Evolutionary conservation across 2,888 invertebrate genomes (phyloP).

Genomic region (Drosophila fungiperda): DNA sequence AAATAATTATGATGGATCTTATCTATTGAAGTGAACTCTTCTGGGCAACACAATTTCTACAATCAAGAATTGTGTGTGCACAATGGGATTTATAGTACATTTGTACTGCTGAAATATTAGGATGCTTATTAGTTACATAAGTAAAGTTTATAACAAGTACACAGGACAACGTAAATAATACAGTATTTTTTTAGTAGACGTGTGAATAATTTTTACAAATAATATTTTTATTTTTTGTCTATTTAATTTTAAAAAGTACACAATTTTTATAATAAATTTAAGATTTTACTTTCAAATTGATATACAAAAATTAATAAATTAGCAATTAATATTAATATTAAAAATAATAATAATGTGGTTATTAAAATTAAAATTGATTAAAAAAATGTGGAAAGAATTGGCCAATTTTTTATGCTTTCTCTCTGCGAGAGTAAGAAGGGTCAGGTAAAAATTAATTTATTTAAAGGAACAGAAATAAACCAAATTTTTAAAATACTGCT

Average conservation of each 20-base stretch:
- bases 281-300: background rate
- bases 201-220: background rate
- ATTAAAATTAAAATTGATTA: background rate
- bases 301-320: background rate
- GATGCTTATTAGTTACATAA: background rate
- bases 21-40: constrained; percentile 1
- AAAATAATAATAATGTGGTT: background rate
- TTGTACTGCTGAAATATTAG: background rate
- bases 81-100: background rate
- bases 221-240: background rate
- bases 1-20: constrained; percentile 5
- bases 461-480: background rate
- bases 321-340: background rate
- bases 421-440: background rate
- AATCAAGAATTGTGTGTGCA: background rate
- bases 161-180: background rate
- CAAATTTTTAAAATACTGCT: background rate
- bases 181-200: background rate
- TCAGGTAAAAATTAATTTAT: rapidly evolving
- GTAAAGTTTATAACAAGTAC: background rate
- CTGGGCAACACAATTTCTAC: background rate
- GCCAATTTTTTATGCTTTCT: too few species aligned
- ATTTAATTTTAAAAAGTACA: background rate
- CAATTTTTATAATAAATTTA: background rate
- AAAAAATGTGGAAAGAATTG: background rate